Evolutionary conservation across 2,888 invertebrate species (phyloP), one percentile per base, ranked within the genome.

Genomic region (Agonopterix arenella): DNA sequence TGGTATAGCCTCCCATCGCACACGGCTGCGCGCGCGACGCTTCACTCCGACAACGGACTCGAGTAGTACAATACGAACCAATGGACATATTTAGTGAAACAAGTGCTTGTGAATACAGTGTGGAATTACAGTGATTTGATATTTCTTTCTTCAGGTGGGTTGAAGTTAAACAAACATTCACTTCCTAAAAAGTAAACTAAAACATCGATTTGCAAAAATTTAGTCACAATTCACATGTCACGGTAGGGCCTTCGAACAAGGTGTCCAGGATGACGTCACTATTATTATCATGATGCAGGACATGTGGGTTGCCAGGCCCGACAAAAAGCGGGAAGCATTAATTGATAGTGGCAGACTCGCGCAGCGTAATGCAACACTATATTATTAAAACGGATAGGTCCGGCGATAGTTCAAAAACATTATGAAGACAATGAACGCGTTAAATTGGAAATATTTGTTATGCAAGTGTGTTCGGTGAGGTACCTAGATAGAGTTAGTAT

Each of bases 181-280:
- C 28, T 28, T 28, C 5, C 5, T 28, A 28, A 28, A 28, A 28
- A 28, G 28, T 7, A 7, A 7, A 5, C 5, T 7, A 28, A 28
- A 28, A 28, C 5, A 28, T 28, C 28, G 5, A 28, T 28, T 28
- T 28, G 28, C 28, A 28, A 28, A 28, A 18, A 28, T 5, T 1
- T 5, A 28, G 28, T 28, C 28, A 28, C 28, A 18, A 18, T 28
- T 65, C 65, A 60, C 73, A 76, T 70, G 65, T 74, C 68, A 68
- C 64, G 68, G 66, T 64, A 61, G 62, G 71, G 69, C 68, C 80
- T 82, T 83, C 64, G 52, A 62, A 59, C 82, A 81, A 86, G 85
- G 86, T 76, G 68, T 48, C 53, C 36, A 42, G 1, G 58, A 53
- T 85, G 84, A 85, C 84, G 84, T 85, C 83, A 85, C 66, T 58